These are phyloP conservation scores for Acrobeloides nanus DNA, from an alignment of 2,888 invertebrate genomes.

Conservation along the genomic window DNA sequence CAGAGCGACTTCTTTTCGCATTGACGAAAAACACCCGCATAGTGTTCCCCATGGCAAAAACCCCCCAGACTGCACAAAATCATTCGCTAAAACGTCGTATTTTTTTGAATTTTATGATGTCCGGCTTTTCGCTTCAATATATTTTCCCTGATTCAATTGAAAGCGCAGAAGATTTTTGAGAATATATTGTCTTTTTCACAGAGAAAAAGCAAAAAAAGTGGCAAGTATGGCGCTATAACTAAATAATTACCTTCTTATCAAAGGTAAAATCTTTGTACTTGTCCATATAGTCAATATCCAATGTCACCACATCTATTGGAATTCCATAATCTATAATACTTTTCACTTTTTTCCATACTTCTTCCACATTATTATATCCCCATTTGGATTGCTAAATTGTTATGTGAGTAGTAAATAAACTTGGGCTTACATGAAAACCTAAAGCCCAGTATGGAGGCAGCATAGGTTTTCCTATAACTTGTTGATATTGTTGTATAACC, in stretches of 20 bases:
- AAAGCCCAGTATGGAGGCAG: slow-evolving; percentile 54
- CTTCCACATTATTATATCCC: slow-evolving; percentile 36
- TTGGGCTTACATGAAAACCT: slow-evolving; percentile 48
- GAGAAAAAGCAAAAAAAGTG: neutral
- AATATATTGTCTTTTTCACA: no score
- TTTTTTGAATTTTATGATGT: no score
- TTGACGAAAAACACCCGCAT: slow-evolving; percentile 32
- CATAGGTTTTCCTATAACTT: slow-evolving; percentile 39
- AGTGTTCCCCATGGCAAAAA: no score
- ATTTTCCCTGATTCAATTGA: no score
- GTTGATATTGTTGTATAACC: slow-evolving; percentile 50
- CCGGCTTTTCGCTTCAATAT: no score
- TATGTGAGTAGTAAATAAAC: no score
- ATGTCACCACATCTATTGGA: slow-evolving; percentile 67
- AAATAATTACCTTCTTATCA: slow-evolving; percentile 51
- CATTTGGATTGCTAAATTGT: slow-evolving; percentile 15
- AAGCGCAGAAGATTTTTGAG: no score
- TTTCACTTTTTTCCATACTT: slow-evolving; percentile 38
- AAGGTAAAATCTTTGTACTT: no score
- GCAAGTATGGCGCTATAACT: no score
- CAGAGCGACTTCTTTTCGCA: slow-evolving; percentile 39
- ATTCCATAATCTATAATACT: slow-evolving; percentile 54
- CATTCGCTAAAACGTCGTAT: no score
- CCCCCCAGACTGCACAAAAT: no score
- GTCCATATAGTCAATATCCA: slow-evolving; percentile 77